Conservation (phyloP, 2,113 vertebrate genomes). For the Stigmatopora argus region DNA sequence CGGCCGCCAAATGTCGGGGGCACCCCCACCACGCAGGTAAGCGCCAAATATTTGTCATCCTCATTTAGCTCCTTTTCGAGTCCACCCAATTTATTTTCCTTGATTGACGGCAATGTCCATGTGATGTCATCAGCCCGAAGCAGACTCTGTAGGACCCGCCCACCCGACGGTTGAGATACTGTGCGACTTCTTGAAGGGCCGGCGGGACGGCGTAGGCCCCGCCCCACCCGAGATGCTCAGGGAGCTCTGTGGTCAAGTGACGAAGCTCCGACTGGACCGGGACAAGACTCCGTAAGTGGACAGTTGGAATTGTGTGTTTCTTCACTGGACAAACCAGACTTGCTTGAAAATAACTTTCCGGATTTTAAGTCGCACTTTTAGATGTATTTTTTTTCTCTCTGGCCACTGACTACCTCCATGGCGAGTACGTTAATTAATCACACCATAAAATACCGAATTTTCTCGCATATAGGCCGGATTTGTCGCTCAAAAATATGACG, state of each 20-base stretch:
- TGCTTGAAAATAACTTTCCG: too few species aligned
- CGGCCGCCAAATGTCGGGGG: background rate
- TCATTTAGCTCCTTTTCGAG: background rate
- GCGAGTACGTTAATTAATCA: too few species aligned
- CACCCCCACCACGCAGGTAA: background rate
- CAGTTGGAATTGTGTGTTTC: too few species aligned
- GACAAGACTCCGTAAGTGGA: slow-evolving; percentile 41
- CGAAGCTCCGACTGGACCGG: slow-evolving; percentile 61
- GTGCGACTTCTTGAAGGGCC: slow-evolving; percentile 53
- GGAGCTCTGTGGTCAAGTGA: slow-evolving; percentile 70
- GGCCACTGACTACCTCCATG: too few species aligned
- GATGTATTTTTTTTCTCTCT: too few species aligned
- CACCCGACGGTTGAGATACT: slow-evolving; percentile 29
- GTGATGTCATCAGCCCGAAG: background rate
- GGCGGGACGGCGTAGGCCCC: background rate
- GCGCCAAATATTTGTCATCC: background rate
- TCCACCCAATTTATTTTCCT: too few species aligned
- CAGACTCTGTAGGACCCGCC: background rate
- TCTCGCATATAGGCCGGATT: too few species aligned
- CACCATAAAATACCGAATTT: too few species aligned
- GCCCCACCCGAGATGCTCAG: slow-evolving; percentile 54
- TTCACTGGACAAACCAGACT: too few species aligned
- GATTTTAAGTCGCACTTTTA: too few species aligned
- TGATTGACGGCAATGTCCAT: too few species aligned
- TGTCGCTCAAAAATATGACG: too few species aligned